A percentile compares a stretch with the other conserved stretches of the same genome.
These are phyloP conservation scores for Rostratula benghalensis DNA, from an alignment of 2,113 vertebrate genomes.

Conservation along the genomic window DNA sequence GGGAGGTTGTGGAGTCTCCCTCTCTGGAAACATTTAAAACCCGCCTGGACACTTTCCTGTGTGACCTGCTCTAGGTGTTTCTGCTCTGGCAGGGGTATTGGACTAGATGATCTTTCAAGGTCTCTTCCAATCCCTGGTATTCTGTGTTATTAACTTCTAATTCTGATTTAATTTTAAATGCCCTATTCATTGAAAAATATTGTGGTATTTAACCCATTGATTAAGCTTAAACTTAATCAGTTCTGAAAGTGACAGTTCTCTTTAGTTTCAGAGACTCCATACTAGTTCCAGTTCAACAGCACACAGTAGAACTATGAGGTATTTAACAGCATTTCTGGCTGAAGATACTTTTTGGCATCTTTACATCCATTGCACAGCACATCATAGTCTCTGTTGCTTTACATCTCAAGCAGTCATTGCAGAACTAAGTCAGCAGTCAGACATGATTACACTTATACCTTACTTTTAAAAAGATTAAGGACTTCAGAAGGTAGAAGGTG, in stretches of 20 bases:
- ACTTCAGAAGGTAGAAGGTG: background rate
- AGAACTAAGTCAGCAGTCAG: background rate
- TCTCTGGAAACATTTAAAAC: too few species aligned
- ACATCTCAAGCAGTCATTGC: background rate
- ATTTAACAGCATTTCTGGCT: background rate
- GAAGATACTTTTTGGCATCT: background rate
- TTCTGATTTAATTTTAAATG: background rate
- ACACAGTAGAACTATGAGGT: background rate
- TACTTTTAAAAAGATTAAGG: background rate
- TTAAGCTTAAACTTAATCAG: background rate
- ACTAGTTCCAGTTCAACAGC: background rate
- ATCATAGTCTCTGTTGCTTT: background rate
- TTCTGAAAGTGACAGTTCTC: background rate
- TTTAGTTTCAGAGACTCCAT: background rate
- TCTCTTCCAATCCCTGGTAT: too few species aligned
- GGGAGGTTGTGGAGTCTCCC: too few species aligned
- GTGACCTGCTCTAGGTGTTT: too few species aligned
- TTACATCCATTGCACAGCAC: background rate
- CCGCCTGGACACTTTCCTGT: too few species aligned
- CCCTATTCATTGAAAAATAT: background rate
- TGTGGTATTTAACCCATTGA: background rate
- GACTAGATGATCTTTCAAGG: too few species aligned
- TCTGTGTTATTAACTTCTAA: background rate
- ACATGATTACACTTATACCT: background rate
- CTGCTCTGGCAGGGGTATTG: too few species aligned